A percentile compares a stretch with the other conserved stretches of the same genome.
phyloP scores from a whole-genome alignment of 2,888 invertebrate species.

The Polietes domitor region DNA sequence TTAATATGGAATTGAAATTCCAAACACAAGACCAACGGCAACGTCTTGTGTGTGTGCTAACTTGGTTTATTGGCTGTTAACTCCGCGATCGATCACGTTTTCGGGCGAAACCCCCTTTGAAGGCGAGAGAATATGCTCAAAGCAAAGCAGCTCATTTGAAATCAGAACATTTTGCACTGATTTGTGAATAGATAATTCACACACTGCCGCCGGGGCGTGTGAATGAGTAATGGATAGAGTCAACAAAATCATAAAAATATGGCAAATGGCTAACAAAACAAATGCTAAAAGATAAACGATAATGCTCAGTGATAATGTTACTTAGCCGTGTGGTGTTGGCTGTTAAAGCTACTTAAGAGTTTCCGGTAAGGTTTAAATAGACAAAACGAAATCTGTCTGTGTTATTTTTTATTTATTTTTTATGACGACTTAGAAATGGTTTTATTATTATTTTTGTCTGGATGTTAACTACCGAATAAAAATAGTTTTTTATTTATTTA shows the following conservation, averaged over 20 bases:
- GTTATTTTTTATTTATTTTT: too few species aligned
- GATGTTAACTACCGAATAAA: too few species aligned
- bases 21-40: neutral
- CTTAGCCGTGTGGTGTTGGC: neutral
- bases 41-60: neutral
- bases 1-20: neutral
- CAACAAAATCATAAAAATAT: neutral
- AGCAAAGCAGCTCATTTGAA: neutral
- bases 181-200: conserved; percentile 1
- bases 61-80: neutral
- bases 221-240: neutral
- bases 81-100: neutral
- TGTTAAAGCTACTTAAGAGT: neutral
- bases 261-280: neutral
- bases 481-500: too few species aligned
- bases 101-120: neutral
- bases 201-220: neutral
- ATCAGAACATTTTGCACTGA: conserved; percentile 1
- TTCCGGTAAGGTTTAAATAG: neutral
- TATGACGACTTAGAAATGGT: too few species aligned
- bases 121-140: too few species aligned
- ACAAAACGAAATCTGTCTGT: too few species aligned
- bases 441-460: too few species aligned
- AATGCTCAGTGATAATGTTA: too few species aligned
- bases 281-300: neutral